A percentile compares a stretch with the other conserved stretches of the same genome.
Conservation (phyloP, 2,797 vertebrate species). For the Apogon talboti region DNA sequence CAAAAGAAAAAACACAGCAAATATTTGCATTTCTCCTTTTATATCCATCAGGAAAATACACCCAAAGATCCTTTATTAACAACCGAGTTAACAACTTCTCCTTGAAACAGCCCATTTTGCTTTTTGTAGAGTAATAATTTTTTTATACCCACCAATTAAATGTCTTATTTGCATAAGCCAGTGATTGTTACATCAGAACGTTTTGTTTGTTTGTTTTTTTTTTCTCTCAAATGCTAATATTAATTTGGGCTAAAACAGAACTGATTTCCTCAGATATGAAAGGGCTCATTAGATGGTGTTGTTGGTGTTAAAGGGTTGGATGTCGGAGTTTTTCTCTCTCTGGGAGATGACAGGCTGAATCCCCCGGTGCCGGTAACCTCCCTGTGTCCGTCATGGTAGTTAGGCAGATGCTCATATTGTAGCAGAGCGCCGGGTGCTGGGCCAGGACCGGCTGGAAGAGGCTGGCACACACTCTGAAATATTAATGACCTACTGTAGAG, state of each 20-base stretch:
- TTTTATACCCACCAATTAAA: neutral
- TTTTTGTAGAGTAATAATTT: no score
- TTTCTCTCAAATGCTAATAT: neutral
- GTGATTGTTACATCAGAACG: no score
- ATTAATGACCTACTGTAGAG: constrained; percentile 64
- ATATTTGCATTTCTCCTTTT: no score
- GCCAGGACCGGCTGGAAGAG: constrained; percentile 28
- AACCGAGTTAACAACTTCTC: no score
- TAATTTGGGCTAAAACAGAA: neutral
- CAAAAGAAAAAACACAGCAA: no score
- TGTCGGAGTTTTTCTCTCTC: neutral
- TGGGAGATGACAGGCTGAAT: no score
- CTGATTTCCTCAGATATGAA: neutral
- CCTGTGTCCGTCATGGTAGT: constrained; percentile 20
- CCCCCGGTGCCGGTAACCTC: no score
- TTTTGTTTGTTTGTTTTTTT: no score
- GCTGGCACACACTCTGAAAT: constrained; percentile 54
- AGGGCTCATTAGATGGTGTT: neutral
- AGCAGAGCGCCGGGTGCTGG: constrained; percentile 23
- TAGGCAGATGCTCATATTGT: constrained; percentile 1
- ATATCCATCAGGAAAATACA: no score
- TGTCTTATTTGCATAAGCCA: neutral
- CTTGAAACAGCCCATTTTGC: no score
- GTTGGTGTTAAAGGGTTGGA: neutral
- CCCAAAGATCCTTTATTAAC: no score